Percentiles rank a stretch among this genome's conserved stretches.
phyloP scores from a whole-genome alignment of 2,797 vertebrate genomes.

The Sebastes goodei region DNA sequence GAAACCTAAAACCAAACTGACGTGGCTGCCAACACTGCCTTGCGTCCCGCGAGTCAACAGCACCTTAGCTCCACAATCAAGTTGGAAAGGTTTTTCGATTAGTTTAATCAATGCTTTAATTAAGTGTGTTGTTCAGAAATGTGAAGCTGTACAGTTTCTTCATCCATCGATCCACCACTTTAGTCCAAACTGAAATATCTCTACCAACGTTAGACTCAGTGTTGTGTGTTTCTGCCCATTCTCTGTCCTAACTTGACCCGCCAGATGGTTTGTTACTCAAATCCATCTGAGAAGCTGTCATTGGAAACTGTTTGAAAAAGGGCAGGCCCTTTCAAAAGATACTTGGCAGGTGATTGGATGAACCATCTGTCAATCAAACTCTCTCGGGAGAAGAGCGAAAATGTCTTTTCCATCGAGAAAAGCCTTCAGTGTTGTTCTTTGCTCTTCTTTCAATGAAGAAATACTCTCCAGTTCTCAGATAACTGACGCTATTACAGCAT shows the following conservation, averaged over 20 bases:
- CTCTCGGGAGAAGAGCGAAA: no score
- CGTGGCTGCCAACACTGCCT: conserved; percentile 19
- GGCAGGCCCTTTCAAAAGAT: no score
- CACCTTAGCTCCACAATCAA: conserved; percentile 3
- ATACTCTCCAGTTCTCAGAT: no score
- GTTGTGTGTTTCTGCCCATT: not conserved
- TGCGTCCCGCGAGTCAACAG: not conserved
- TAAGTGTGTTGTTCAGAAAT: conserved; percentile 1
- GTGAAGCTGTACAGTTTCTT: not conserved
- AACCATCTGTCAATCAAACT: no score
- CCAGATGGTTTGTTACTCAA: no score
- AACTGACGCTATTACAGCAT: no score
- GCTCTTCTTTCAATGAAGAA: no score
- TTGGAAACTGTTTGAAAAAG: no score
- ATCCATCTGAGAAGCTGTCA: no score
- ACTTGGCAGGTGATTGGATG: no score
- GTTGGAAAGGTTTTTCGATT: conserved; percentile 4
- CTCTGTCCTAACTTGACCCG: not conserved
- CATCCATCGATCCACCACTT: not conserved
- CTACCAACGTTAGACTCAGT: not conserved
- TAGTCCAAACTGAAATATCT: not conserved
- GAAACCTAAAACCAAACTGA: conserved; percentile 29
- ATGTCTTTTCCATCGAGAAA: no score
- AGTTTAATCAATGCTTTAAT: conserved; percentile 31
- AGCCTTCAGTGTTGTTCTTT: no score